These are phyloP conservation scores for Tholera decimalis DNA, from an alignment of 2,888 invertebrate genomes.

Conservation along the genomic window DNA sequence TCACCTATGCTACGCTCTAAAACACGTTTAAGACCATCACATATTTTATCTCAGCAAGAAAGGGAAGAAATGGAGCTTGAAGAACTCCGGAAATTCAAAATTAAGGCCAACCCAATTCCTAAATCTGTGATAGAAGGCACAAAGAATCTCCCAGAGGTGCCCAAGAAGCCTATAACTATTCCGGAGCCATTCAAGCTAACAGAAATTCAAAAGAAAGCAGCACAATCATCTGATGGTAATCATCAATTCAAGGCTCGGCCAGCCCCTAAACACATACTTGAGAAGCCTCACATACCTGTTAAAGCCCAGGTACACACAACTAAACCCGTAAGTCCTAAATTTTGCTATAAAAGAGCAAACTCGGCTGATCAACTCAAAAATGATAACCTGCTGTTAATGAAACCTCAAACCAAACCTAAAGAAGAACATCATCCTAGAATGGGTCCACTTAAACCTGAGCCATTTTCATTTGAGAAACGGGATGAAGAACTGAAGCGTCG, in stretches of 20 bases:
- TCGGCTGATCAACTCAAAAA: conserved; percentile 70
- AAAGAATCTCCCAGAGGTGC: conserved; percentile 86
- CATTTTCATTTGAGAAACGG: conserved; percentile 94
- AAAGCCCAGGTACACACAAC: conserved; percentile 77
- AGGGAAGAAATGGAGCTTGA: conserved; percentile 92
- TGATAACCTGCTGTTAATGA: conserved; percentile 53
- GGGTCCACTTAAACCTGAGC: conserved; percentile 84
- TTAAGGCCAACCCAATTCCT: conserved; percentile 93
- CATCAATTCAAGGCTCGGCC: conserved; percentile 92
- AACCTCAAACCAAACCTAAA: conserved; percentile 61
- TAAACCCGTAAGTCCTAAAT: conserved; percentile 81
- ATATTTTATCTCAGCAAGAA: conserved; percentile 91
- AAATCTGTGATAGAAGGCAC: conserved; percentile 90
- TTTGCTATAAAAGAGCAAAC: conserved; percentile 79
- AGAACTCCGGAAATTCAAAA: conserved; percentile 92
- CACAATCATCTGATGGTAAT: conserved; percentile 69
- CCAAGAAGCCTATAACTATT: conserved; percentile 91
- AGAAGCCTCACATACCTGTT: conserved; percentile 82
- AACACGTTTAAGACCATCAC: conserved; percentile 89
- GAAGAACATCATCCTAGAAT: conserved; percentile 71
- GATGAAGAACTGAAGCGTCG: conserved; percentile 91
- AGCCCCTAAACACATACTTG: conserved; percentile 90
- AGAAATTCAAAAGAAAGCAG: conserved; percentile 86
- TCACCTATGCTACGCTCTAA: conserved; percentile 91
- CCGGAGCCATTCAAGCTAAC: conserved; percentile 93